These are phyloP conservation scores for Spongia lamella DNA, from an alignment of 37 sponge, comb jelly and placozoan genomes.

Conservation along the genomic window DNA sequence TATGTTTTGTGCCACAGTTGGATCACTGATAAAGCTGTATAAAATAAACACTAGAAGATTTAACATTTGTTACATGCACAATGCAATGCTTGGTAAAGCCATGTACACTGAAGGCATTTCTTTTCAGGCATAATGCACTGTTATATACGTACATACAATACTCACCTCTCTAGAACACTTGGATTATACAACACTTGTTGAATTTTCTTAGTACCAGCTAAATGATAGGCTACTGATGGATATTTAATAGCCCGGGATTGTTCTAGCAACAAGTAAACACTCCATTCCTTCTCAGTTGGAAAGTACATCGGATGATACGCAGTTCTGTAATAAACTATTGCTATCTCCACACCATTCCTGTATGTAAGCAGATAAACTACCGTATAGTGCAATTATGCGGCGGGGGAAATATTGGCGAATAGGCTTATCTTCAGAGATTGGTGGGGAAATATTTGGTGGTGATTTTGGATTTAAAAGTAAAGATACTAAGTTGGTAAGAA, in stretches of 20 bases:
- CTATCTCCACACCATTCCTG: slow-evolving; percentile 53
- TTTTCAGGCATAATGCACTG: too few relatives aligned
- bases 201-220: slow-evolving; percentile 69
- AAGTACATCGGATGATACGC: slow-evolving; percentile 58
- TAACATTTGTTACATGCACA: too few relatives aligned
- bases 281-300: slow-evolving; percentile 68
- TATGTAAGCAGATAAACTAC: not conserved
- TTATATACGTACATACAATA: too few relatives aligned
- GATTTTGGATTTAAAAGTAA: too few relatives aligned
- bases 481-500: too few relatives aligned
- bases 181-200: slow-evolving; percentile 60
- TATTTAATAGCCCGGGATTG: slow-evolving; percentile 31
- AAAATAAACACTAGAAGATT: too few relatives aligned
- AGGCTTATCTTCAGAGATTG: too few relatives aligned
- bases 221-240: slow-evolving; percentile 49
- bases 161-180: slow-evolving; percentile 59
- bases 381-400: too few relatives aligned
- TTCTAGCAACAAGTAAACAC: slow-evolving; percentile 51
- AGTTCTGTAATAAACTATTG: slow-evolving; percentile 71
- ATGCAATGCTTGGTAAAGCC: too few relatives aligned
- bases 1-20: slow-evolving; percentile 12
- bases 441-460: too few relatives aligned
- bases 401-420: too few relatives aligned
- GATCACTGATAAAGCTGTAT: slow-evolving; percentile 49
- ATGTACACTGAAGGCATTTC: too few relatives aligned